Percentiles rank a stretch among this genome's conserved stretches.
Conservation (phyloP, 2,113 vertebrate genomes). For the Hemiprocne comata region DNA sequence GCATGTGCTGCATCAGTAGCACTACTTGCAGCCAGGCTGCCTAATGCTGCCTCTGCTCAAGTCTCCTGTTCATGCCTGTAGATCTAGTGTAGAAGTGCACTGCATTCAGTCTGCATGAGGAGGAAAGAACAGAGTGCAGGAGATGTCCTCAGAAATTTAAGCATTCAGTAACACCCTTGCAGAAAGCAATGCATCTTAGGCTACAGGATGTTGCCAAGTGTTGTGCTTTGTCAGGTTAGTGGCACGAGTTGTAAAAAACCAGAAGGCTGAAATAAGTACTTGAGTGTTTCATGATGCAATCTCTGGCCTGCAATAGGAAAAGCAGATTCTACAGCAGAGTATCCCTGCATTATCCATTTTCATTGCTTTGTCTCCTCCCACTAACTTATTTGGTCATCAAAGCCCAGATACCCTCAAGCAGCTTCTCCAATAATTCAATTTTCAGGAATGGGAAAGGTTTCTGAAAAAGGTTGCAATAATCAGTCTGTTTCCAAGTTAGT, state of each 20-base stretch:
- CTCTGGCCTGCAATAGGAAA: neutral
- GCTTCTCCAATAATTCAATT: neutral
- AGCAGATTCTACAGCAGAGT: neutral
- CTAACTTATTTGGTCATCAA: neutral
- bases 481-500: neutral
- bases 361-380: neutral
- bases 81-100: neutral
- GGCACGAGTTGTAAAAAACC: neutral
- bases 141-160: neutral
- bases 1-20: neutral
- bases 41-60: neutral
- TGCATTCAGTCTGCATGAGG: neutral
- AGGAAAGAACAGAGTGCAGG: neutral
- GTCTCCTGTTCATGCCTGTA: rapidly evolving
- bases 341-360: neutral
- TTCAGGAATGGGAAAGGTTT: neutral
- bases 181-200: neutral
- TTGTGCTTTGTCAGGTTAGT: neutral
- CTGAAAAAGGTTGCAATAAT: neutral
- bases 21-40: neutral
- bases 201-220: neutral
- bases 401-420: neutral
- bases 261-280: neutral
- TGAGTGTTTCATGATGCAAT: neutral
- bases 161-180: neutral